Evolutionary conservation across 92 coral and sea anemone species (phyloP).

Genomic region (Zoanthus solanderi): DNA sequence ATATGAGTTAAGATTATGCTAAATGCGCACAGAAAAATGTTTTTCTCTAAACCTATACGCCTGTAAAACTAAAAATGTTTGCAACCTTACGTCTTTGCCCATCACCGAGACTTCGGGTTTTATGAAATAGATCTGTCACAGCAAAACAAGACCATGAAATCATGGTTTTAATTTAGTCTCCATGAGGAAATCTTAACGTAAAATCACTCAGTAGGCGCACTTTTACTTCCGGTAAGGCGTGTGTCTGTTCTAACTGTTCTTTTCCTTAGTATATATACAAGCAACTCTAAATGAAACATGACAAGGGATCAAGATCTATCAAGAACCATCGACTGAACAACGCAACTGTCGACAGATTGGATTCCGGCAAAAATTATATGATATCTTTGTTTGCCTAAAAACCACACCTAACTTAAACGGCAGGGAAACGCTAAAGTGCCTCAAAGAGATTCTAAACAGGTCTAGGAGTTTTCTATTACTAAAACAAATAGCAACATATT

Average conservation of each 20-base stretch:
- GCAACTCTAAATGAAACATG: slow-evolving; percentile 9
- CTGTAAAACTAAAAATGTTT: not conserved
- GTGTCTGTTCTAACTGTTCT: slow-evolving; percentile 2
- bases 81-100: not conserved
- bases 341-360: slow-evolving; percentile 50
- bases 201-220: slow-evolving; percentile 38
- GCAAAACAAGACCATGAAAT: slow-evolving; percentile 30
- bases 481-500: not conserved
- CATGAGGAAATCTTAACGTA: slow-evolving; percentile 25
- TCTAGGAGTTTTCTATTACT: not conserved
- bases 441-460: not conserved
- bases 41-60: not conserved
- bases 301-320: slow-evolving; percentile 38
- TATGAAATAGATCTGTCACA: slow-evolving; percentile 19
- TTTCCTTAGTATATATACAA: slow-evolving; percentile 2
- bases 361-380: slow-evolving; percentile 42
- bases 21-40: not conserved
- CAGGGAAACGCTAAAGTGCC: not conserved
- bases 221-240: slow-evolving; percentile 38
- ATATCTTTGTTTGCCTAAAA: slow-evolving; percentile 35
- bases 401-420: slow-evolving; percentile 17
- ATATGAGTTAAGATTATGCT: not conserved
- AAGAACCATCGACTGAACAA: not conserved
- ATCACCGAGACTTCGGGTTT: slow-evolving; percentile 11
- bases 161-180: slow-evolving; percentile 33